These are phyloP conservation scores for Antheraea mylitta DNA, from an alignment of 1,140 invertebrate genomes.

Conservation along the genomic window DNA sequence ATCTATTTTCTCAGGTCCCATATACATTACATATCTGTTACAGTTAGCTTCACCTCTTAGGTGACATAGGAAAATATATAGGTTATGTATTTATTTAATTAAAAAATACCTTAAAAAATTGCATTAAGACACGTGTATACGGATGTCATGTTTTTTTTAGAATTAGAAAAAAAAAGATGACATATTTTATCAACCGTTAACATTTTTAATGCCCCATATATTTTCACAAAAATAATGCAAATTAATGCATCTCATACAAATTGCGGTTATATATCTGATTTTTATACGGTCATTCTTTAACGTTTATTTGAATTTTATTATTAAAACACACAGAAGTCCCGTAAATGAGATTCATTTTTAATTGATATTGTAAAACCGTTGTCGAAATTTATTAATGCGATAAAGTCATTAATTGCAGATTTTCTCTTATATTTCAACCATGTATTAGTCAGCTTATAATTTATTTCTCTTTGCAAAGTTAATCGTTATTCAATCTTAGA, in stretches of 20 bases:
- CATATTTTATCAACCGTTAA: too few relatives aligned
- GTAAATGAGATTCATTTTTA: slow-evolving; percentile 5
- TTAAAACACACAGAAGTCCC: slow-evolving; percentile 6
- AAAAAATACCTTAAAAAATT: too few relatives aligned
- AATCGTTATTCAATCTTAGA: neutral
- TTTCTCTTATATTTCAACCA: neutral
- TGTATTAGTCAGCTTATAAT: neutral
- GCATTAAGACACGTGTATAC: too few relatives aligned
- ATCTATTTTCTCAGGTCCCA: too few relatives aligned
- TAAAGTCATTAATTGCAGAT: neutral
- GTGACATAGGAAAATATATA: too few relatives aligned
- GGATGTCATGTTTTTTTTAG: too few relatives aligned
- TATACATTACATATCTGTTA: too few relatives aligned
- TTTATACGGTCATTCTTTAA: slow-evolving; percentile 9
- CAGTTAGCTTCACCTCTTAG: too few relatives aligned
- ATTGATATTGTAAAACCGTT: neutral
- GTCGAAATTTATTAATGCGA: neutral
- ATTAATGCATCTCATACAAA: neutral
- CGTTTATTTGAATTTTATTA: neutral
- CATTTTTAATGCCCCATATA: neutral
- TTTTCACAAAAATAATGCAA: neutral
- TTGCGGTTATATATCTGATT: slow-evolving; percentile 1
- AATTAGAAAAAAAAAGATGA: too few relatives aligned
- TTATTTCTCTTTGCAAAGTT: neutral
- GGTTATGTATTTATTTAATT: too few relatives aligned